Percentiles rank a stretch among this genome's conserved stretches.
These are phyloP conservation scores for Limnodromus scolopaceus DNA, from an alignment of 2,797 vertebrate species.

Conservation along the genomic window DNA sequence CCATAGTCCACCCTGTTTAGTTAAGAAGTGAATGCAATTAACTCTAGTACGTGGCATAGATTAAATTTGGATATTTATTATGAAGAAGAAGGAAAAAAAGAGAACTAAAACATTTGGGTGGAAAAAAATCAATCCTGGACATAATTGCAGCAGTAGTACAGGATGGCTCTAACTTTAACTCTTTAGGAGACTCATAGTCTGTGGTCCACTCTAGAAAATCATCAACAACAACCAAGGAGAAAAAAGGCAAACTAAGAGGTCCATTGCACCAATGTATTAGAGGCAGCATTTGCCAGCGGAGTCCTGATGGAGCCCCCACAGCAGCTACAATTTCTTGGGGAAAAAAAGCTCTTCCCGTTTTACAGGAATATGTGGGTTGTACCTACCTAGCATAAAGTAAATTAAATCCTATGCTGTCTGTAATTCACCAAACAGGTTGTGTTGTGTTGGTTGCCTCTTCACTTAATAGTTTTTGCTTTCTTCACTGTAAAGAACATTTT, in stretches of 20 bases:
- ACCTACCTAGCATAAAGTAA: accelerated
- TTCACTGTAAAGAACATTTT: background rate
- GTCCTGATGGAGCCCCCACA: background rate
- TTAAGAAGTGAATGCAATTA: background rate
- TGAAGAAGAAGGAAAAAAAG: background rate
- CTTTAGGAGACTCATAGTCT: background rate
- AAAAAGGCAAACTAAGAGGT: background rate
- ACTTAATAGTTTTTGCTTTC: background rate
- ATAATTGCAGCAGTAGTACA: background rate
- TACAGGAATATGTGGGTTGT: background rate
- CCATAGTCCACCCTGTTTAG: background rate
- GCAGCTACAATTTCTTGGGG: background rate
- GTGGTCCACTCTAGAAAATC: background rate
- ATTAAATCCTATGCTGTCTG: background rate
- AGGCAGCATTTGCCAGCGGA: background rate
- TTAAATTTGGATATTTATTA: background rate
- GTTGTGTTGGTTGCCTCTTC: background rate
- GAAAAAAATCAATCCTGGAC: background rate
- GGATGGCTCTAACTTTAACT: background rate
- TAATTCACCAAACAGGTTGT: background rate
- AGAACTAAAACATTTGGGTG: background rate
- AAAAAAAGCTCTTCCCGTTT: background rate
- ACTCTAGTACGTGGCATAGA: background rate
- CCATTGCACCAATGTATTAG: background rate
- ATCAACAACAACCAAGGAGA: accelerated